Percentiles rank a stretch among this genome's conserved stretches.
Evolutionary conservation across 1,140 invertebrate genomes (phyloP).

Genomic region (Drosophila bipectinata): DNA sequence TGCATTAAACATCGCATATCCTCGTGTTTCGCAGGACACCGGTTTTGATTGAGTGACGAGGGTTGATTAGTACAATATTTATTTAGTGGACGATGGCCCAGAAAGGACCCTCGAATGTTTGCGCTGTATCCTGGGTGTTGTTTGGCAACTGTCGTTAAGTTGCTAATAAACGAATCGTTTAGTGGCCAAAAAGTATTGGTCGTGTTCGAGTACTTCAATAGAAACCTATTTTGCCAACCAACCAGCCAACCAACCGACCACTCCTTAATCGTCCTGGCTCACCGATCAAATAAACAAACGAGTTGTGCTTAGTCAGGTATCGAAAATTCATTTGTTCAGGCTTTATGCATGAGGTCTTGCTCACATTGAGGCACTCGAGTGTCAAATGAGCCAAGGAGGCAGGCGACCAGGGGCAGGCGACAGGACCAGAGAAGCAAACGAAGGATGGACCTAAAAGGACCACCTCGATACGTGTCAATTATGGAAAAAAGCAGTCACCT

Average conservation of each 20-base stretch:
- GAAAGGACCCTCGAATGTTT: constrained; percentile 4
- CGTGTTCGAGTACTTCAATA: neutral
- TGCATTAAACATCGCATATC: too few relatives aligned
- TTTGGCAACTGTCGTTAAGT: constrained; percentile 52
- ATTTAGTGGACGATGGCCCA: constrained; percentile 10
- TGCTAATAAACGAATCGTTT: constrained; percentile 43
- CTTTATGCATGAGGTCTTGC: constrained; percentile 48
- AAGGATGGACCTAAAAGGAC: neutral
- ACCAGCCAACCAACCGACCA: neutral
- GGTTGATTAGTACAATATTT: constrained; percentile 52
- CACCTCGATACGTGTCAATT: constrained; percentile 33
- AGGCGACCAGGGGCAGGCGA: neutral
- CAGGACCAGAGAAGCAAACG: neutral
- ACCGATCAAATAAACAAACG: constrained; percentile 56
- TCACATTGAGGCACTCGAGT: constrained; percentile 46
- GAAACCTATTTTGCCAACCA: neutral
- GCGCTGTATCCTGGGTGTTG: constrained; percentile 10
- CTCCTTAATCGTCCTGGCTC: neutral
- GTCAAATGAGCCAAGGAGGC: constrained; percentile 44
- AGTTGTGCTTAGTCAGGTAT: constrained; percentile 68
- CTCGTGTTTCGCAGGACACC: neutral
- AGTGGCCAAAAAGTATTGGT: neutral
- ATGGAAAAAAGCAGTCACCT: constrained; percentile 14
- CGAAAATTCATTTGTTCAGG: constrained; percentile 60
- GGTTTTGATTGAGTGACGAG: constrained; percentile 58